Conservation (phyloP, 2,113 vertebrate species). For the Synodontis membranacea region DNA sequence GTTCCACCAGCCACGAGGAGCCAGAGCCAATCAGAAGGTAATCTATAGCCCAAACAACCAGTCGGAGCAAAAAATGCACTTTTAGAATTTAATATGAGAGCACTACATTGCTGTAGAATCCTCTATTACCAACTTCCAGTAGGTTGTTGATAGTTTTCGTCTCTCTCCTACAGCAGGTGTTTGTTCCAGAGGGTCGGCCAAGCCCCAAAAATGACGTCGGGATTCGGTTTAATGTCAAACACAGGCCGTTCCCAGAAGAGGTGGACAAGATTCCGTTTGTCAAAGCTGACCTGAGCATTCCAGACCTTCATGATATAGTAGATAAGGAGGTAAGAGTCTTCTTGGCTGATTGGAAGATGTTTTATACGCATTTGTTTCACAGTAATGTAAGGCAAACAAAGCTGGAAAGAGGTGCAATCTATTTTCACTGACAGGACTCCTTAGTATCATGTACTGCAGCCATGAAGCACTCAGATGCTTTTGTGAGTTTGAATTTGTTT, state of each 20-base stretch:
- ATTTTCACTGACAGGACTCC: slow-evolving; percentile 31
- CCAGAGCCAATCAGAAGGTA: slow-evolving; percentile 87
- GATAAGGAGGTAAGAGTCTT: slow-evolving; percentile 79
- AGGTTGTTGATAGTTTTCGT: not conserved
- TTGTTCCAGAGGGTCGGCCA: slow-evolving; percentile 78
- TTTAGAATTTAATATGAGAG: no score
- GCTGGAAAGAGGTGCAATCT: slow-evolving; percentile 19
- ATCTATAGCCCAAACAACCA: slow-evolving; percentile 20
- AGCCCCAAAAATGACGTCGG: slow-evolving; percentile 80
- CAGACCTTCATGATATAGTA: slow-evolving; percentile 83
- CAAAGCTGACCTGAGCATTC: slow-evolving; percentile 90
- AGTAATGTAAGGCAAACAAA: not conserved
- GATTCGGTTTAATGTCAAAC: slow-evolving; percentile 84
- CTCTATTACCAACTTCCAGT: not conserved
- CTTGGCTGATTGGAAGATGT: not conserved
- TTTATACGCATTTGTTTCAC: not conserved
- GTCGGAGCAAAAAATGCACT: not conserved
- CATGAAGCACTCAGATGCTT: slow-evolving; percentile 12
- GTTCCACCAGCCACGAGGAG: slow-evolving; percentile 85
- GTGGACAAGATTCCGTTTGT: slow-evolving; percentile 85
- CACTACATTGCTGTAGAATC: no score
- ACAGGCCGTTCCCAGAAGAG: slow-evolving; percentile 83
- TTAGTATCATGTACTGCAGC: not conserved
- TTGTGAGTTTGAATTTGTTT: slow-evolving; percentile 28
- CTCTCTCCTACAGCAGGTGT: slow-evolving; percentile 69